These are phyloP conservation scores for Micropoecilia bifurca DNA, from an alignment of 2,797 vertebrate species.

Conservation along the genomic window DNA sequence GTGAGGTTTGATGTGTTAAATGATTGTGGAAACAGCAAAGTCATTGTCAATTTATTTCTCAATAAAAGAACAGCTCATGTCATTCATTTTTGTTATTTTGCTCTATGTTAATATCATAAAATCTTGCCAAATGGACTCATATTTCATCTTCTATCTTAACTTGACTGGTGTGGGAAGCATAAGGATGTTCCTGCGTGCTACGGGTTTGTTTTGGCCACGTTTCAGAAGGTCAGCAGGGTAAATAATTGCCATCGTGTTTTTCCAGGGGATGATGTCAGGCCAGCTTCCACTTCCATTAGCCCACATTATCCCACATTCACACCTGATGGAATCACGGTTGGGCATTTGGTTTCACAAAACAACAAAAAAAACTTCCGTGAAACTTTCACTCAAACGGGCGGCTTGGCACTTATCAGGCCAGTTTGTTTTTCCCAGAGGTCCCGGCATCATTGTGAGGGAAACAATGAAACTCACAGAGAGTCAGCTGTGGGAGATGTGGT, in stretches of 20 bases:
- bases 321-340: conserved; percentile 50
- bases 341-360: conserved; percentile 30
- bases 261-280: conserved; percentile 29
- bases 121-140: neutral
- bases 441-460: conserved; percentile 65
- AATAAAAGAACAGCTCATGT: neutral
- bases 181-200: conserved; percentile 13
- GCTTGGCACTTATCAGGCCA: conserved; percentile 45
- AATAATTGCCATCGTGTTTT: conserved; percentile 33
- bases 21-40: neutral
- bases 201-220: conserved; percentile 41
- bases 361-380: conserved; percentile 5
- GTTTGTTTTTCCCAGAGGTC: conserved; percentile 42
- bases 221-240: conserved; percentile 41
- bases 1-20: neutral
- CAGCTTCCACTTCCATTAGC: conserved; percentile 22
- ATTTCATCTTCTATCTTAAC: conserved; percentile 3
- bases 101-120: neutral
- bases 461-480: conserved; percentile 67
- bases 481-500: conserved; percentile 57
- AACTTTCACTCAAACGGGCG: conserved; percentile 36
- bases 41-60: neutral
- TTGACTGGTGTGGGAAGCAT: conserved; percentile 1
- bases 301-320: conserved; percentile 48
- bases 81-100: neutral